A percentile compares a stretch with the other conserved stretches of the same genome.
These are phyloP conservation scores for Cantharis nigra DNA, from an alignment of 2,888 invertebrate species.

Conservation along the genomic window DNA sequence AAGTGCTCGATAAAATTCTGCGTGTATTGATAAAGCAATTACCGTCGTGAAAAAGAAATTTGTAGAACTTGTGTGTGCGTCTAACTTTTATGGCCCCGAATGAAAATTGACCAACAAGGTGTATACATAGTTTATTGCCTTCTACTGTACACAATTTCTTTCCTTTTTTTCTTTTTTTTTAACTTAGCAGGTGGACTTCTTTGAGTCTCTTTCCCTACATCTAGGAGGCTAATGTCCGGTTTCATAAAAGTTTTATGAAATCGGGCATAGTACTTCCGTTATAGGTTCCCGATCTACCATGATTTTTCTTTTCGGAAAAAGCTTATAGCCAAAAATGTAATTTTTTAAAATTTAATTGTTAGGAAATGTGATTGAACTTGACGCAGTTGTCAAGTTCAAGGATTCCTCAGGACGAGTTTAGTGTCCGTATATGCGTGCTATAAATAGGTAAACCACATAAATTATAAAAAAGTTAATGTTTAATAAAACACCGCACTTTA, in stretches of 20 bases:
- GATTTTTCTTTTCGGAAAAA: no score
- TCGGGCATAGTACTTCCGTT: no score
- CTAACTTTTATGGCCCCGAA: neutral
- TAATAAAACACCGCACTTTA: neutral
- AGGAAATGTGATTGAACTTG: conserved; percentile 1
- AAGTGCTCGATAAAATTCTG: neutral
- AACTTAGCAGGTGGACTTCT: no score
- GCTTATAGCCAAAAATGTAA: no score
- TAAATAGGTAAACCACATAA: conserved; percentile 14
- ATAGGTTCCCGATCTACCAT: no score
- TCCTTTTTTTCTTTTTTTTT: no score
- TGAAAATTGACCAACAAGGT: neutral
- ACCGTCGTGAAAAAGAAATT: neutral
- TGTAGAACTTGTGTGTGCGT: neutral
- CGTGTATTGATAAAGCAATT: neutral
- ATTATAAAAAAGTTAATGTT: neutral
- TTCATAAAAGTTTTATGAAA: no score
- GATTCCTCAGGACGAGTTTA: conserved; percentile 16
- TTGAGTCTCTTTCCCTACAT: no score
- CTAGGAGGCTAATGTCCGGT: no score
- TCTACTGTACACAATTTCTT: neutral
- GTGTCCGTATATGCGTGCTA: conserved; percentile 22
- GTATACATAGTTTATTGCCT: neutral
- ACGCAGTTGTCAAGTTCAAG: conserved; percentile 26
- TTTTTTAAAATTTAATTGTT: neutral